Base-by-base conservation (phyloP, 2,888 invertebrate genomes). In the Nephrocerus scutellatus region DNA sequence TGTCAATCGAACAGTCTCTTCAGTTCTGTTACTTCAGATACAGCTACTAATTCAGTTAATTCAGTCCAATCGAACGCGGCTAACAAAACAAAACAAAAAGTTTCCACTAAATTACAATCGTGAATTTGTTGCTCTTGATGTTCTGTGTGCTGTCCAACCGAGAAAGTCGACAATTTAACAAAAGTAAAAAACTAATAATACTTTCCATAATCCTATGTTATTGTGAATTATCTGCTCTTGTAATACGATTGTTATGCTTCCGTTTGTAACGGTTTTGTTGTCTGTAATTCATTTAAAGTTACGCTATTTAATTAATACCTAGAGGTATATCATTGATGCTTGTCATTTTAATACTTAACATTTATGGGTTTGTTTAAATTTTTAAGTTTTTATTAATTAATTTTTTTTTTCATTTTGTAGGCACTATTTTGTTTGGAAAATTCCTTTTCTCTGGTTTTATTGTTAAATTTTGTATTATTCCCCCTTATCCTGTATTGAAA, bases 151-250 rank as follows among this genome's bases (percentile, higher is more conserved):
- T 30, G 19, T 20, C 19, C 20, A 29, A 44, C 43, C 43, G 44
- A 44, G 41, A 41, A 46, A 46, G 41, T 41, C 41, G 44, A 44
- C 41, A 44, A 41, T 46, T 43, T 35, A 38, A 43, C 41, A 8
- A 22, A 44, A 46, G 46, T 46, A 46, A 44, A 46, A 46, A 46
- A 46, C 46, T 46, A 46, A 46, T 44, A 46, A 46, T 44, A 43
- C 46, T 46, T 33, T 44, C 46, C 44, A 44, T 43, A 46, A 46
- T 41, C 46, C 44, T 44, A 39, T 39, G 40, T 41, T 46, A 41
- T 44, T 43, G 39, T 44, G 41, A 8, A 39, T 12, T 32, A 30
- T 20, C 35, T 40, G 36, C 35, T 40, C 30, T 33, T 43, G 35
- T 37, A 36, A 30, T 39, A 29, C 33, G 10, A 29, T 19, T 34